Conservation (phyloP, 2,888 invertebrate genomes). For the Polymixis flavicincta region DNA sequence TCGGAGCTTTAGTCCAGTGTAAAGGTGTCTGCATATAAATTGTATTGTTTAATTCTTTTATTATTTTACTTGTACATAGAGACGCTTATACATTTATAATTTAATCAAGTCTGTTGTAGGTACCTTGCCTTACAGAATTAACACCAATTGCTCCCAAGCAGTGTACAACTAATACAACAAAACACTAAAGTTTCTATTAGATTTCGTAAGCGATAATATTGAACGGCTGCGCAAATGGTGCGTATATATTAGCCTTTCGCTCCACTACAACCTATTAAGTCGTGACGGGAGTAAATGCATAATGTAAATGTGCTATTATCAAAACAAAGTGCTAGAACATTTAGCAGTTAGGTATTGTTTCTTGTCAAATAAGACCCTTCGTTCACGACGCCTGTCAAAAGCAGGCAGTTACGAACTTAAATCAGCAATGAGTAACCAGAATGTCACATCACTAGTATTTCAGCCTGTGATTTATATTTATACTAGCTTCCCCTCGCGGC, state of each 20-base stretch:
- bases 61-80: background rate
- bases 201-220: slow-evolving; percentile 43
- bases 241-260: slow-evolving; percentile 44
- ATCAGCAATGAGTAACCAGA: background rate
- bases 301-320: slow-evolving; percentile 57
- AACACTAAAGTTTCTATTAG: slow-evolving; percentile 31
- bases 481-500: no score
- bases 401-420: background rate
- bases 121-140: background rate
- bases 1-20: no score
- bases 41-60: background rate
- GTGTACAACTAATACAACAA: slow-evolving; percentile 13
- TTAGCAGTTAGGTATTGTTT: slow-evolving; percentile 43
- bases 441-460: background rate
- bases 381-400: background rate
- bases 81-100: slow-evolving; percentile 15
- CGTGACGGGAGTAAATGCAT: slow-evolving; percentile 52
- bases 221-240: slow-evolving; percentile 46
- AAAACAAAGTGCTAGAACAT: slow-evolving; percentile 41
- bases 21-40: background rate
- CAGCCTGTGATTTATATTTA: background rate
- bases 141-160: background rate
- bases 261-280: slow-evolving; percentile 34
- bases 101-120: background rate
- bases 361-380: slow-evolving; percentile 35